Base-by-base conservation (phyloP, 30 jellyfish, hydroid and myxozoan genomes). In the Cassiopea xamachana region DNA sequence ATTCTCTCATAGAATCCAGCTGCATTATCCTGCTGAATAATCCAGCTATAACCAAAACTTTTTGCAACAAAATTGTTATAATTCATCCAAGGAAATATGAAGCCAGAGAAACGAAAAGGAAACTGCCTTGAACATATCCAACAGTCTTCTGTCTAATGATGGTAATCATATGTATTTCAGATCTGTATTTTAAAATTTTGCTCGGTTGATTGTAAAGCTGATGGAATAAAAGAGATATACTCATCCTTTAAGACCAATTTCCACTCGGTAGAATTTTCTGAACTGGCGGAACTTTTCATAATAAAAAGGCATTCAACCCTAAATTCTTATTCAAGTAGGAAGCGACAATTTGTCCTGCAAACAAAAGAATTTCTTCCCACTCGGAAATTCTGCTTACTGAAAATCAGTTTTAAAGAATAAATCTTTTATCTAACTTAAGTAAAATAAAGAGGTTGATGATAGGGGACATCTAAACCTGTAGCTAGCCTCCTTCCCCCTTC, bases 201-300 rank as follows among this genome's bases (percentile, higher is more conserved):
- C 78, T 69, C 78, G 78, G 7, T 69, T 69, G 78, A 69, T 69
- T n/a, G 78, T 69, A 69, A 69, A 69, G 78, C 78, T 69, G 78
- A 69, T 69, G 7, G 78, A 69, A 69, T 18, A 3, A n/a, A 3
- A 69, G 78, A 69, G 78, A 69, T 4, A 7, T 69, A 69, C 78
- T 69, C 15, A 69, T 69, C 78, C 78, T 69, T 7, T 69, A 69
- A 69, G 78, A 69, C 78, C 78, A 69, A n/a, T 69, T 69, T 69
- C 78, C 78, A 69, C 78, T 69, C 8, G 78, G 39, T 27, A 27
- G 39, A 27, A 27, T 27, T 27, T 27, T 27, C 39, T 27, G 14
- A 10, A 13, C 73, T 10, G 16, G 14, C 73, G 73, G 78, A 43
- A 55, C 64, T 55, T 55, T 69, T 69, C 78, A 69, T 43, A 69